These are phyloP conservation scores for Oryzias celebensis DNA, from an alignment of 2,113 vertebrate genomes.

Conservation along the genomic window DNA sequence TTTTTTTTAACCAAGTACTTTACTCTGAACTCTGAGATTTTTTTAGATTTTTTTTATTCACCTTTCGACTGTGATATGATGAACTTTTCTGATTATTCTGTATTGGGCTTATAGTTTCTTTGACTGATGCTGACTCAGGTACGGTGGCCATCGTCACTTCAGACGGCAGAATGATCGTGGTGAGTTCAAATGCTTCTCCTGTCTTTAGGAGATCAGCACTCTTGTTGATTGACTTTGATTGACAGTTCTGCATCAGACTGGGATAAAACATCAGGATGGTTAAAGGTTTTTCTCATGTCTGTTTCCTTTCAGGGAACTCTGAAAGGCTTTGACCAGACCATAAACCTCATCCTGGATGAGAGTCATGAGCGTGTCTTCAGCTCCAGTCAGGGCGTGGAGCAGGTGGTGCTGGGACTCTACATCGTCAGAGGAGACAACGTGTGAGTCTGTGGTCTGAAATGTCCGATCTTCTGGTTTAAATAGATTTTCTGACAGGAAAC, in stretches of 20 bases:
- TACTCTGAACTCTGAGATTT: too few species aligned
- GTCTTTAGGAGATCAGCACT: too few species aligned
- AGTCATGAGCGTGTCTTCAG: constrained; percentile 99
- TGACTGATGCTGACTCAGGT: constrained; percentile 77
- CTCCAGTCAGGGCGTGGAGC: constrained; percentile 96
- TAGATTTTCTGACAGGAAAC: too few species aligned
- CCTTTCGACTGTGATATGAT: too few species aligned
- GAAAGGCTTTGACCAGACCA: constrained; percentile 98
- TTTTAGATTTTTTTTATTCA: too few species aligned
- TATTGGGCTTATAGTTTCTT: constrained; percentile 57
- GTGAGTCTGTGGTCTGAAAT: constrained; percentile 74
- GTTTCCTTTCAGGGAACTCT: constrained; percentile 85
- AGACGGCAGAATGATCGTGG: constrained; percentile 98
- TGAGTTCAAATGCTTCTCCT: constrained; percentile 65
- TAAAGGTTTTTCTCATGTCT: neutral
- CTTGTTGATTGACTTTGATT: too few species aligned
- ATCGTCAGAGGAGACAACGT: constrained; percentile 98
- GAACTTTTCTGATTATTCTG: neutral
- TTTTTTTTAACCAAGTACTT: too few species aligned
- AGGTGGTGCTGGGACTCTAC: constrained; percentile 96
- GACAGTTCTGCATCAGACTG: too few species aligned
- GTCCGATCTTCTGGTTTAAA: too few species aligned
- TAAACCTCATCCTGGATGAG: constrained; percentile 98
- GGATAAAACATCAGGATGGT: too few species aligned
- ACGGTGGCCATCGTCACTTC: constrained; percentile 97